Percentiles rank a stretch among this genome's conserved stretches.
These are phyloP conservation scores for Myanophis thanlyinensis DNA, from an alignment of 2,113 vertebrate genomes.

Conservation along the genomic window DNA sequence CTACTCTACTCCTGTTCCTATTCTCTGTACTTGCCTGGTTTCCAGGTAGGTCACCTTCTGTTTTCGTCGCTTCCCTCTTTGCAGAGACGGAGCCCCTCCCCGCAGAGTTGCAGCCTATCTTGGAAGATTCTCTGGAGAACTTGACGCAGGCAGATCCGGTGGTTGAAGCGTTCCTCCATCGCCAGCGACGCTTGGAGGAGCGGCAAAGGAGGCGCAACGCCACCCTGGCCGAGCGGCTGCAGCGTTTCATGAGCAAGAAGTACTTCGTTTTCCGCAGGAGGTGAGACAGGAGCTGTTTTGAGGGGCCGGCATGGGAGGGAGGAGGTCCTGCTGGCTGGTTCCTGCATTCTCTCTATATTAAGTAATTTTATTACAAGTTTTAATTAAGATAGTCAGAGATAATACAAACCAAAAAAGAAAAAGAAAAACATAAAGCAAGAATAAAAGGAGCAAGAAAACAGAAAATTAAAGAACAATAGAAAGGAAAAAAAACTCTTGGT, in stretches of 20 bases:
- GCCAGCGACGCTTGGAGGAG: constrained; percentile 79
- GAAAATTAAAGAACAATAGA: not conserved
- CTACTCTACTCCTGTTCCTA: too few relatives aligned
- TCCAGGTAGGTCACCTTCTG: not conserved
- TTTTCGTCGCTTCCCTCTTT: not conserved
- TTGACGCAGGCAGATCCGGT: constrained; percentile 71
- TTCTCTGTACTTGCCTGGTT: not conserved
- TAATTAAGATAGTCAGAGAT: not conserved
- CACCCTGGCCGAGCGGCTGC: constrained; percentile 68
- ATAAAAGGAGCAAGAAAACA: not conserved
- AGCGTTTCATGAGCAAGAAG: constrained; percentile 81
- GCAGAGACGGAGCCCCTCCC: constrained; percentile 83
- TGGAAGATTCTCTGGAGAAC: constrained; percentile 62
- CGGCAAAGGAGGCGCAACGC: constrained; percentile 76
- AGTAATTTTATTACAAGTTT: not conserved
- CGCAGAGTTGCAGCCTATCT: constrained; percentile 84
- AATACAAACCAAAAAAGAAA: not conserved
- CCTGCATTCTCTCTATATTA: not conserved
- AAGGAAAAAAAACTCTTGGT: not conserved
- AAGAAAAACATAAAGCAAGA: not conserved
- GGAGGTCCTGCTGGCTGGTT: not conserved
- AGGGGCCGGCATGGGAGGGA: not conserved
- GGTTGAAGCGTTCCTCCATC: constrained; percentile 79
- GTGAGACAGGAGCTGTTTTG: constrained; percentile 66
- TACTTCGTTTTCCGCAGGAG: constrained; percentile 84